Percentiles rank a stretch among this genome's conserved stretches.
Conservation (phyloP, 2,888 invertebrate genomes). For the Ommatoiulus sabulosus region DNA sequence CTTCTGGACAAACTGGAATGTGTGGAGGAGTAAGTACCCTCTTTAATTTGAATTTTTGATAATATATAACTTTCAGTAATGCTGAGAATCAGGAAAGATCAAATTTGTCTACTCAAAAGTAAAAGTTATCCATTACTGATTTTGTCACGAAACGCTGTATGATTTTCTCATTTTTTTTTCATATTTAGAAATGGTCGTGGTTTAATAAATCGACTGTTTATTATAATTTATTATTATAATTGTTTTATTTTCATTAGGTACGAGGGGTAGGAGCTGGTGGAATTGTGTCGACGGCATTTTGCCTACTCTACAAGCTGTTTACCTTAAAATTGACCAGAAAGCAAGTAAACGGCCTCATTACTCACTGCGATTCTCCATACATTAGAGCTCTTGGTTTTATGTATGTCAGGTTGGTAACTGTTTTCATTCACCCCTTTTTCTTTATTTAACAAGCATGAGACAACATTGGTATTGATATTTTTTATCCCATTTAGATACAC, state of each 20-base stretch:
- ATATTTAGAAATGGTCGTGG: no score
- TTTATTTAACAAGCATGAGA: not conserved
- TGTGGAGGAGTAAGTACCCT: constrained; percentile 88
- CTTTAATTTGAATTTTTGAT: not conserved
- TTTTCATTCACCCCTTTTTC: not conserved
- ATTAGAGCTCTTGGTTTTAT: constrained; percentile 93
- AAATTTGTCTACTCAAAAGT: no score
- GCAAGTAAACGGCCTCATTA: constrained; percentile 94
- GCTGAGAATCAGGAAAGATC: no score
- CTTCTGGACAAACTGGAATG: constrained; percentile 99
- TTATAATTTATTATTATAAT: no score
- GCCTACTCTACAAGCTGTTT: constrained; percentile 97
- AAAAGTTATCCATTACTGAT: not conserved
- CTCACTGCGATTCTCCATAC: constrained; percentile 96
- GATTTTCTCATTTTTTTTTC: no score
- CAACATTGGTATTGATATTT: not conserved
- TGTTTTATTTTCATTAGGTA: constrained; percentile 73
- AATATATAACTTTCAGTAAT: no score
- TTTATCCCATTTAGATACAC: constrained; percentile 80
- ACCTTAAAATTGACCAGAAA: constrained; percentile 96
- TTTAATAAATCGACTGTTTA: no score
- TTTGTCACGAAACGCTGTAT: no score
- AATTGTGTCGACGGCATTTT: constrained; percentile 99
- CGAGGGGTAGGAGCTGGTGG: constrained; percentile 99
- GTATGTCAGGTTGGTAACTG: constrained; percentile 75